These are phyloP conservation scores for Carterocephalus palaemon DNA, from an alignment of 2,888 invertebrate species.

Conservation along the genomic window DNA sequence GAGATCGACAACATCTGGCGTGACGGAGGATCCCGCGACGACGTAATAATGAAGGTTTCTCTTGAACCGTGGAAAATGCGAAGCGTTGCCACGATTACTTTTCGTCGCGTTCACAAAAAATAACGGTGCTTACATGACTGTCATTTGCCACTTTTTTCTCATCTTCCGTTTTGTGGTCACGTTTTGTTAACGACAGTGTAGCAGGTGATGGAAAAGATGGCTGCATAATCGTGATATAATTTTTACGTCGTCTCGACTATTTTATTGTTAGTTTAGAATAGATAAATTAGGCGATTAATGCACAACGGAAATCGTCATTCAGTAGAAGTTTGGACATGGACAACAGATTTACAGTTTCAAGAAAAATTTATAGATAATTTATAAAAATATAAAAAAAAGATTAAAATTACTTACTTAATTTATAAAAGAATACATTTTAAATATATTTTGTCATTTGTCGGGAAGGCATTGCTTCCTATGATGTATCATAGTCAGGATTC, in stretches of 20 bases:
- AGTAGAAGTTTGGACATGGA: no score
- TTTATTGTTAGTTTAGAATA: background rate
- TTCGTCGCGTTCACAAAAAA: conserved; percentile 45
- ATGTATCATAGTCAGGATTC: no score
- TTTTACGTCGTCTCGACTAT: background rate
- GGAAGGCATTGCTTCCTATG: no score
- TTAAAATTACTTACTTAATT: no score
- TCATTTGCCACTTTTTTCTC: conserved; percentile 37
- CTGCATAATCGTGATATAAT: conserved; percentile 5
- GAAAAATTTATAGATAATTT: no score
- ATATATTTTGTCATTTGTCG: no score
- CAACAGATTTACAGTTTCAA: no score
- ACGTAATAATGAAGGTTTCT: no score
- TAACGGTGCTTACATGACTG: conserved; percentile 49
- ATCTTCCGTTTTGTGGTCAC: conserved; percentile 9
- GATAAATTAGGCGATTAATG: no score
- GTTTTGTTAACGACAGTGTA: conserved; percentile 10
- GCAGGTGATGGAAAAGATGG: conserved; percentile 6
- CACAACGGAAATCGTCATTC: background rate
- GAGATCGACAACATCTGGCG: conserved; percentile 40
- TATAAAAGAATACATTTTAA: no score
- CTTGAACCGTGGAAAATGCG: conserved; percentile 53
- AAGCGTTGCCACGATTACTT: conserved; percentile 39
- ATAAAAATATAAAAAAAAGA: background rate
- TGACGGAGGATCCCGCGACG: conserved; percentile 49